phyloP scores from a whole-genome alignment of 2,113 vertebrate species.

The human region GRCh38 chr7:110810501-110811000 shows the following conservation, averaged over 20 bases:
- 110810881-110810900: neutral
- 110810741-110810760: neutral
- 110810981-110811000: neutral
- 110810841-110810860: neutral
- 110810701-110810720: neutral
- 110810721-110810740: neutral
- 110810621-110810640: no score
- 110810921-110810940: neutral
- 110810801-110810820: neutral
- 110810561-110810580: no score
- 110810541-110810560: neutral
- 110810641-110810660: no score
- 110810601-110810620: no score
- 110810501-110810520: neutral
- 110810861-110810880: neutral
- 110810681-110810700: neutral
- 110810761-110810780: neutral
- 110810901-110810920: constrained; percentile 1
- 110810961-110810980: neutral
- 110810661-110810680: no score
- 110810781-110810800: neutral
- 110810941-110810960: neutral
- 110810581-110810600: no score
- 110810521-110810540: neutral
- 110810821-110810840: constrained; percentile 11